A percentile compares a stretch with the other conserved stretches of the same genome.
Conservation (phyloP, 2,113 vertebrate genomes). For the Etia nguti region DNA sequence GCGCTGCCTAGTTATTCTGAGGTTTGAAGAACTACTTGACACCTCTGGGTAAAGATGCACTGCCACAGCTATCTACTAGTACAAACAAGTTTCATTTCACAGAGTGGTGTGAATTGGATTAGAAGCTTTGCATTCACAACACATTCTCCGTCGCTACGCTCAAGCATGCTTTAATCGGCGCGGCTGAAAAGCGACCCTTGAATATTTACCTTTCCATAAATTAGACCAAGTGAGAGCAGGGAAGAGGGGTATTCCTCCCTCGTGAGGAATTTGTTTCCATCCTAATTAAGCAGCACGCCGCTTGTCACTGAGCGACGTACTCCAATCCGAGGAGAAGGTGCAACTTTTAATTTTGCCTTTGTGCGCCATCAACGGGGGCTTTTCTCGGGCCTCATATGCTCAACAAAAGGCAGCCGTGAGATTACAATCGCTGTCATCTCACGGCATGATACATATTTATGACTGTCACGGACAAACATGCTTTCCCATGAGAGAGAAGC, state of each 20-base stretch:
- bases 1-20: conserved; percentile 21
- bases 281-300: conserved; percentile 42
- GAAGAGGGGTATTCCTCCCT: not conserved
- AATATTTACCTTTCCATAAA: conserved; percentile 58
- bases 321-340: conserved; percentile 1
- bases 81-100: conserved; percentile 62
- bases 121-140: conserved; percentile 51
- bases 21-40: conserved; percentile 52
- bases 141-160: conserved; percentile 38
- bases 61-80: conserved; percentile 50
- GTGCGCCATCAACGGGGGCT: not conserved
- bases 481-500: not conserved
- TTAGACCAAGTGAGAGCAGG: conserved; percentile 3
- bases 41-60: conserved; percentile 28
- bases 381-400: conserved; percentile 23
- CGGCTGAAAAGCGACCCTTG: conserved; percentile 44
- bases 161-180: conserved; percentile 26
- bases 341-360: conserved; percentile 27
- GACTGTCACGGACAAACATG: conserved; percentile 41
- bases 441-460: conserved; percentile 66
- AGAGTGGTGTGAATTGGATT: conserved; percentile 24
- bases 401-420: conserved; percentile 32
- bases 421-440: conserved; percentile 54
- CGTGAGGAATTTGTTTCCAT: conserved; percentile 27
- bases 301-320: conserved; percentile 27